phyloP scores from a whole-genome alignment of 2,797 vertebrate species.

The Ispidina picta region DNA sequence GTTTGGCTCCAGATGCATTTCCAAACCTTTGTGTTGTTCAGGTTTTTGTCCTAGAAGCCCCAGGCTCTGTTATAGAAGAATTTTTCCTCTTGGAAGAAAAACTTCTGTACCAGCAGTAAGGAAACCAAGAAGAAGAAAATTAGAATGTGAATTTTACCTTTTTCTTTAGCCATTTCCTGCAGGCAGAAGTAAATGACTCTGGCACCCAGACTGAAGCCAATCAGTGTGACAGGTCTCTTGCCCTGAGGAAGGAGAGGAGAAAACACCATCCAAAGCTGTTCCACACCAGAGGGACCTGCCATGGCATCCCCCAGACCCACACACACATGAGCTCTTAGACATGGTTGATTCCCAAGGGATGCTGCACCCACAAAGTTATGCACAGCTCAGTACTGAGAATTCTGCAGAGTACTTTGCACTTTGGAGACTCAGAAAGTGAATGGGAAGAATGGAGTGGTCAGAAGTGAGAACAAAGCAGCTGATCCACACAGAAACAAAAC shows the following conservation, averaged over 20 bases:
- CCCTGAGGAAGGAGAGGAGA: constrained; percentile 79
- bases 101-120: neutral
- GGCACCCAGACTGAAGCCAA: constrained; percentile 97
- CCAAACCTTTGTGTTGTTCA: neutral
- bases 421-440: neutral
- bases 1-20: neutral
- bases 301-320: accelerated
- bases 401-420: neutral
- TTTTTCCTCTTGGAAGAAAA: neutral
- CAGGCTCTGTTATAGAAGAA: neutral
- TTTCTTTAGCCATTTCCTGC: constrained; percentile 92
- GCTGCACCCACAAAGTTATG: neutral
- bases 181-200: constrained; percentile 98
- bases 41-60: neutral
- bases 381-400: neutral
- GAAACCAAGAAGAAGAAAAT: neutral
- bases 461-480: neutral
- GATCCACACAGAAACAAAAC: neutral
- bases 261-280: neutral
- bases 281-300: neutral
- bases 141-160: constrained; percentile 79
- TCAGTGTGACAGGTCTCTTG: constrained; percentile 90
- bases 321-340: neutral
- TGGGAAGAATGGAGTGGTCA: neutral
- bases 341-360: neutral